phyloP scores from a whole-genome alignment of 2,797 vertebrate species.

The Coluber constrictor region DNA sequence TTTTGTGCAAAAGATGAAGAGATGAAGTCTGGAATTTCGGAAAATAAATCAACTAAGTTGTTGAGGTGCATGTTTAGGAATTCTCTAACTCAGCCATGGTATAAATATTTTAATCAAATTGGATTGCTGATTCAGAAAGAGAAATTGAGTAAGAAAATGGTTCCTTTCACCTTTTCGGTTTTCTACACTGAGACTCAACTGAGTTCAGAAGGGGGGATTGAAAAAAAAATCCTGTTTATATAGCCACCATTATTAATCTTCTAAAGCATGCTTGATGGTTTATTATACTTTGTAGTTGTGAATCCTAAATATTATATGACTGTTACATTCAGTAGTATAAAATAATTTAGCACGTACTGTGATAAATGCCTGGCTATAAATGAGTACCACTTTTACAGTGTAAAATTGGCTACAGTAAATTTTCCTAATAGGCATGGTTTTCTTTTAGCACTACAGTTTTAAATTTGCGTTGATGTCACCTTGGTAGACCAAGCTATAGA shows the following conservation, averaged over 20 bases:
- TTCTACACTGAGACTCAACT: neutral
- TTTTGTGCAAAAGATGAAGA: neutral
- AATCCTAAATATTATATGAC: neutral
- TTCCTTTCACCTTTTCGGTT: neutral
- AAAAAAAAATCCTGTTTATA: neutral
- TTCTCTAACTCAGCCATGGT: neutral
- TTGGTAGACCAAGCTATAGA: neutral
- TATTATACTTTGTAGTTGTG: neutral
- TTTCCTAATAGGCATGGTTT: neutral
- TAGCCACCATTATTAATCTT: neutral
- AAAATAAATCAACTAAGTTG: neutral
- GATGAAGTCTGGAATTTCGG: neutral
- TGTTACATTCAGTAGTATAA: neutral
- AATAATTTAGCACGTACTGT: neutral
- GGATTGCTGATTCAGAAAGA: neutral
- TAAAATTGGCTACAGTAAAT: neutral
- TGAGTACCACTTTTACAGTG: neutral
- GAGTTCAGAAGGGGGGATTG: neutral
- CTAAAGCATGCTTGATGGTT: neutral
- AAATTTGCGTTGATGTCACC: neutral
- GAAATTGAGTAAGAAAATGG: neutral
- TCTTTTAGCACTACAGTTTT: neutral
- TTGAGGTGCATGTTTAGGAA: neutral
- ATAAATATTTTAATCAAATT: neutral
- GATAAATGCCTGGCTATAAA: neutral